Evolutionary conservation across 2,888 invertebrate genomes (phyloP).

Genomic region (Callimorpha dominula): DNA sequence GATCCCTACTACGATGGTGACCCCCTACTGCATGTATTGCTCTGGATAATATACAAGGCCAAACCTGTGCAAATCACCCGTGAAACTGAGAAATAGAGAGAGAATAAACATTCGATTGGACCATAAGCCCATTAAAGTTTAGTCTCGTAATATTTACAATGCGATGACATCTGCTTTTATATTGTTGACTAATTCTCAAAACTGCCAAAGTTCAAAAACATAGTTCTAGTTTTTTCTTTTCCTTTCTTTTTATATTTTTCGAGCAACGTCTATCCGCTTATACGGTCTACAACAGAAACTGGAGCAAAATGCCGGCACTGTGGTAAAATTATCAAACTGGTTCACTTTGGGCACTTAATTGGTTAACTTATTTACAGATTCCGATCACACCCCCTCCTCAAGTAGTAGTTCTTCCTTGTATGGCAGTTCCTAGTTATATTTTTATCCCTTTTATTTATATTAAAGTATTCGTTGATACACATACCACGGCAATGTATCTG

Average conservation of each 20-base stretch:
- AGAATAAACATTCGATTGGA: too few species aligned
- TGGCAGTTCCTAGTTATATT: constrained; percentile 17
- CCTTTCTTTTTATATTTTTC: not conserved
- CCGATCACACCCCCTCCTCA: constrained; percentile 26
- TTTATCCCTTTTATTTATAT: constrained; percentile 31
- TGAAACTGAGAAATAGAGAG: too few species aligned
- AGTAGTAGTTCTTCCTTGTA: constrained; percentile 33
- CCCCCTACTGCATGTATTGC: too few species aligned
- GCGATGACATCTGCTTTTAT: too few species aligned
- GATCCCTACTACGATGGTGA: too few species aligned
- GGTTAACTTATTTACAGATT: constrained; percentile 32
- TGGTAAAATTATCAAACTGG: constrained; percentile 38
- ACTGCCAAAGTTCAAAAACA: too few species aligned
- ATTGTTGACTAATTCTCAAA: too few species aligned
- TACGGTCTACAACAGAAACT: constrained; percentile 26
- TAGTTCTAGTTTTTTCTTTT: too few species aligned
- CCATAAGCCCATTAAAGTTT: too few species aligned
- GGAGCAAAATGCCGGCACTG: constrained; percentile 34
- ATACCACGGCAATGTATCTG: not conserved
- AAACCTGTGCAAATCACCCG: too few species aligned
- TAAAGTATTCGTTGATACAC: constrained; percentile 22
- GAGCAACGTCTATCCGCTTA: not conserved
- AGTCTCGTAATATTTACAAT: too few species aligned
- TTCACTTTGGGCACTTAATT: constrained; percentile 31
- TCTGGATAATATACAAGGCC: too few species aligned